These are phyloP conservation scores for Poecilobothrus nobilitatus DNA, from an alignment of 2,888 invertebrate species.

Conservation along the genomic window DNA sequence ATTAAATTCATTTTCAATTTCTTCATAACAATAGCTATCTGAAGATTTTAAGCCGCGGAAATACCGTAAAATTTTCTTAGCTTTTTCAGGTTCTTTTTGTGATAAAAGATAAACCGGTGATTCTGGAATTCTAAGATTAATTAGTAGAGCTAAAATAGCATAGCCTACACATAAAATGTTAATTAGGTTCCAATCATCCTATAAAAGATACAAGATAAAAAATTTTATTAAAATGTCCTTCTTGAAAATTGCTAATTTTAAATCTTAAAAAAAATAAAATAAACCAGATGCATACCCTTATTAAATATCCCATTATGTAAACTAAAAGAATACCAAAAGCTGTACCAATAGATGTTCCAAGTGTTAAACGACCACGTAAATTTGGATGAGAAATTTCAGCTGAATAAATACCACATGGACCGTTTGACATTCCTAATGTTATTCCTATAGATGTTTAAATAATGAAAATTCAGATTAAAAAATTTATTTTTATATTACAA, in stretches of 20 bases:
- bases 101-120: constrained; percentile 61
- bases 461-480: background rate
- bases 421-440: constrained; percentile 37
- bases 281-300: constrained; percentile 34
- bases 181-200: constrained; percentile 39
- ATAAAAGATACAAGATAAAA: background rate
- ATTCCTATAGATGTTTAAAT: constrained; percentile 33
- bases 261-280: background rate
- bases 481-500: background rate
- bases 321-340: constrained; percentile 55
- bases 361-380: constrained; percentile 55
- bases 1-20: constrained; percentile 26
- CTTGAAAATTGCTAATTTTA: too few species aligned
- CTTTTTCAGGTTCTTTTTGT: constrained; percentile 50
- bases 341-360: constrained; percentile 54
- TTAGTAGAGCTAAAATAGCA: constrained; percentile 36
- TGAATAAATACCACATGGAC: constrained; percentile 41
- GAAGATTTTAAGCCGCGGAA: constrained; percentile 48
- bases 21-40: constrained; percentile 27
- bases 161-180: constrained; percentile 36
- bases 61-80: constrained; percentile 52
- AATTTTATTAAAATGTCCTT: background rate
- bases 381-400: constrained; percentile 47
- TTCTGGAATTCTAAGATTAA: constrained; percentile 54
- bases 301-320: constrained; percentile 52